Evolutionary conservation across 2,888 invertebrate genomes (phyloP), one percentile per base, ranked within the genome.

Genomic region (Molanna angustata): DNA sequence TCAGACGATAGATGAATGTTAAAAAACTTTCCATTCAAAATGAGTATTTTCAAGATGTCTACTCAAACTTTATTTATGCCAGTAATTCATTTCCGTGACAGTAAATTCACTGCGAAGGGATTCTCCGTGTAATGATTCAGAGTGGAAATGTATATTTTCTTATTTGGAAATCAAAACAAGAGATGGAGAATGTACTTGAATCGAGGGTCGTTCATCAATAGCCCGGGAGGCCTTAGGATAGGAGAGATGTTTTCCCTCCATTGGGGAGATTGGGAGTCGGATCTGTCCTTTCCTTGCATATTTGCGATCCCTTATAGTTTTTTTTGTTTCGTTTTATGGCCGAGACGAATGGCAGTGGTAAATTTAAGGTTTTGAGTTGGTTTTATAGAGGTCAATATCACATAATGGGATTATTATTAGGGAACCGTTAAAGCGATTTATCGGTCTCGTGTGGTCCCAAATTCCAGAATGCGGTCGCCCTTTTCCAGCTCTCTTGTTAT

Each of bases 341-440:
- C 27, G 19, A 27, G 18, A 35, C 27, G 18, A 51, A 45, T 45
- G 45, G 27, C 37, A 22, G 39, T 37, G 45, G 45, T 51, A 51
- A 40, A 40, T 42, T 50, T 27, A n/a, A 31, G 22, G 16, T 39
- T n/a, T 14, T 7, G 14, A 41, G 32, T 49, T 46, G 45, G 45
- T 41, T 54, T 54, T 50, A 53, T 49, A 31, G 31, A 22, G 44
- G 49, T 44, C 49, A 42, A 53, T 53, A 48, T 49, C 53, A 37
- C 44, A 43, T 39, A 48, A 53, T 53, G 35, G 49, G 47, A 53
- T 53, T 53, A 53, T 48, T 53, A 53, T 49, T 43, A 46, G 53
- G 17, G n/a, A 4, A 33, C 21, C 41, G 22, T 41, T 27, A 47
- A 14, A 20, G 18, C 33, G 35, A 52, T 52, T 52, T 52, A 52